Evolutionary conservation across 2,888 invertebrate species (phyloP).

Genomic region (Brachyopa scutellaris): DNA sequence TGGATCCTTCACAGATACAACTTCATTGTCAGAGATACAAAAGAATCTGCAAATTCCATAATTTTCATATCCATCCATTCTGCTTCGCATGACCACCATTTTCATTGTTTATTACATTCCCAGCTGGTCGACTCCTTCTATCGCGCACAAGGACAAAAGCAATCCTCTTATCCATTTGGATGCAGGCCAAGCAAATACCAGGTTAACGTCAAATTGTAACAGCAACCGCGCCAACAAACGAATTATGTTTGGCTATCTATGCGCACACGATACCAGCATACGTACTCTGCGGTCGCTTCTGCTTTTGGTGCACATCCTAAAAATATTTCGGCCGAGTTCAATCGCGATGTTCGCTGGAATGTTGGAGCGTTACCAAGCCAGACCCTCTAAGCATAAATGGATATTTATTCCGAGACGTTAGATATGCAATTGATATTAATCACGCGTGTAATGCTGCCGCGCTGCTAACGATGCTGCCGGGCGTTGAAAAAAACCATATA

Average conservation of each 20-base stretch:
- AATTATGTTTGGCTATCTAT: conserved; percentile 52
- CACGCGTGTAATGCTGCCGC: conserved; percentile 74
- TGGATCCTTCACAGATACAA: no score
- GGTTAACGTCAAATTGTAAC: conserved; percentile 51
- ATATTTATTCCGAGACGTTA: conserved; percentile 74
- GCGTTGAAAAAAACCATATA: conserved; percentile 41
- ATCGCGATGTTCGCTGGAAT: conserved; percentile 58
- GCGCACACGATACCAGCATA: conserved; percentile 17
- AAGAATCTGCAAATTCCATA: no score
- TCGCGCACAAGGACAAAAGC: no score
- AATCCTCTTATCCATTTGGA: conserved; percentile 48
- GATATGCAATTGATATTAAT: conserved; percentile 75
- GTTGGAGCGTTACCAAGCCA: conserved; percentile 1
- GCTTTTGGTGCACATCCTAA: conserved; percentile 63
- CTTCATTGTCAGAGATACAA: no score
- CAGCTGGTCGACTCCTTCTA: conserved; percentile 36
- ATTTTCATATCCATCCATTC: neutral
- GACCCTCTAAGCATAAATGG: conserved; percentile 64
- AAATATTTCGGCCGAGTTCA: conserved; percentile 69
- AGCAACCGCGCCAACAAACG: conserved; percentile 42
- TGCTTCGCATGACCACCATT: neutral
- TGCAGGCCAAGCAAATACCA: conserved; percentile 10
- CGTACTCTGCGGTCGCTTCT: conserved; percentile 51
- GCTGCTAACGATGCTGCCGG: conserved; percentile 47
- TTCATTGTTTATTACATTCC: conserved; percentile 21